These are phyloP conservation scores for Oxycera nigricornis DNA, from an alignment of 2,888 invertebrate species.

Conservation along the genomic window DNA sequence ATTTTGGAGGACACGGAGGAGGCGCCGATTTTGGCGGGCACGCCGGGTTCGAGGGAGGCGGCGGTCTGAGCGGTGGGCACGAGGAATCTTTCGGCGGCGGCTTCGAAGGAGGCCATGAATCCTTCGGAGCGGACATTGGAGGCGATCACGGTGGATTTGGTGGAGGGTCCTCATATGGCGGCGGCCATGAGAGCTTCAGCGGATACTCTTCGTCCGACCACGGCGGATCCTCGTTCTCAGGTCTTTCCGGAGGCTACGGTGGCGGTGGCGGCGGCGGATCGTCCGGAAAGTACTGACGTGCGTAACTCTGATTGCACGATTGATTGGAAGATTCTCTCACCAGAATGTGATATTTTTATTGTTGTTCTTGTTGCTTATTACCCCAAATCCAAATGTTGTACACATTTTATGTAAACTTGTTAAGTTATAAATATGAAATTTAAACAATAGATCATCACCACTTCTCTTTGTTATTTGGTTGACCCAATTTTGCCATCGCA, in stretches of 20 bases:
- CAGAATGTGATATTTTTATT: conserved; percentile 14
- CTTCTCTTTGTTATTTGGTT: not conserved
- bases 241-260: conserved; percentile 22
- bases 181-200: conserved; percentile 14
- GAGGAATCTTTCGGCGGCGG: not conserved
- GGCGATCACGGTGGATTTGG: not conserved
- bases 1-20: conserved; percentile 38
- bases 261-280: conserved; percentile 19
- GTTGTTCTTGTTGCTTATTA: conserved; percentile 23
- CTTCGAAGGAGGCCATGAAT: not conserved
- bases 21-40: conserved; percentile 43
- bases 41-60: conserved; percentile 27
- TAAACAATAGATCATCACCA: not conserved
- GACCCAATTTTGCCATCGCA: not conserved
- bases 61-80: not conserved
- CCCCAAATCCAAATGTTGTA: conserved; percentile 1
- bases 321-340: not conserved
- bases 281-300: conserved; percentile 2
- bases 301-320: not conserved
- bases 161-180: not conserved
- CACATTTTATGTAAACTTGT: not conserved
- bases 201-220: not conserved
- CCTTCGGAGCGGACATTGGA: not conserved
- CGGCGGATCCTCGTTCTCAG: not conserved
- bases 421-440: not conserved